These are phyloP conservation scores for Drosophila ohnishii DNA, from an alignment of 1,140 invertebrate species.

Conservation along the genomic window DNA sequence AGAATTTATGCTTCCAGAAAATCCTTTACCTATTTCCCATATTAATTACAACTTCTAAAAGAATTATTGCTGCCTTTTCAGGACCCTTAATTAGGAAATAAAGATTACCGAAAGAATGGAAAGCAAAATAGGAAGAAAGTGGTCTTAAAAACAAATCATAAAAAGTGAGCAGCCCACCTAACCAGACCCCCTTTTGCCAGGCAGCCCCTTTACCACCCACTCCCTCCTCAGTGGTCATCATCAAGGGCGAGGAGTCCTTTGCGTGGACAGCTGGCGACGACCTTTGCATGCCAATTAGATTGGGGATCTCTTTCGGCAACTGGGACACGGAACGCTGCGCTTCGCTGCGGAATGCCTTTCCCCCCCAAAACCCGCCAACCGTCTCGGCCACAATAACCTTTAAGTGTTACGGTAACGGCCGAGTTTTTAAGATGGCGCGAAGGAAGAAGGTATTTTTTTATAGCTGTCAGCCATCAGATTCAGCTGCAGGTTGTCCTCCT, in stretches of 20 bases:
- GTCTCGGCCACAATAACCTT: constrained; percentile 30
- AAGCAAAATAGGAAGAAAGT: constrained; percentile 6
- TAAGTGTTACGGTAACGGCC: constrained; percentile 59
- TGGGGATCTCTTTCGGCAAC: constrained; percentile 47
- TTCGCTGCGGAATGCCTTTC: constrained; percentile 16
- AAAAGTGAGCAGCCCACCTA: not conserved
- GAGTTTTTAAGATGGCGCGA: constrained; percentile 40
- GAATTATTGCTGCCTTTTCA: not conserved
- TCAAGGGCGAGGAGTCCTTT: constrained; percentile 29
- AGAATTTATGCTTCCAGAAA: not conserved
- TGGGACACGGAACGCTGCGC: constrained; percentile 44
- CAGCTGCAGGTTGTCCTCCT: constrained; percentile 27
- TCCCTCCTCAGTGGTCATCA: constrained; percentile 21
- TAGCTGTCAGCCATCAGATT: constrained; percentile 45
- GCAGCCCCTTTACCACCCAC: not conserved
- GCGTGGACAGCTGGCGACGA: constrained; percentile 61
- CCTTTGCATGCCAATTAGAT: constrained; percentile 78
- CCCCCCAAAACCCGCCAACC: not conserved
- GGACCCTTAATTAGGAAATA: constrained; percentile 19
- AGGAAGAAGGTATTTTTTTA: constrained; percentile 39
- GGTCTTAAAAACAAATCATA: constrained; percentile 5
- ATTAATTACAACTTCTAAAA: not conserved
- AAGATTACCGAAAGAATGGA: not conserved
- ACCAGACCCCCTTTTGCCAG: not conserved
- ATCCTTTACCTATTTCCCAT: not conserved